Percentiles rank a stretch among this genome's conserved stretches.
These are phyloP conservation scores for Yponomeuta malinellus DNA, from an alignment of 2,888 invertebrate genomes.

Conservation along the genomic window DNA sequence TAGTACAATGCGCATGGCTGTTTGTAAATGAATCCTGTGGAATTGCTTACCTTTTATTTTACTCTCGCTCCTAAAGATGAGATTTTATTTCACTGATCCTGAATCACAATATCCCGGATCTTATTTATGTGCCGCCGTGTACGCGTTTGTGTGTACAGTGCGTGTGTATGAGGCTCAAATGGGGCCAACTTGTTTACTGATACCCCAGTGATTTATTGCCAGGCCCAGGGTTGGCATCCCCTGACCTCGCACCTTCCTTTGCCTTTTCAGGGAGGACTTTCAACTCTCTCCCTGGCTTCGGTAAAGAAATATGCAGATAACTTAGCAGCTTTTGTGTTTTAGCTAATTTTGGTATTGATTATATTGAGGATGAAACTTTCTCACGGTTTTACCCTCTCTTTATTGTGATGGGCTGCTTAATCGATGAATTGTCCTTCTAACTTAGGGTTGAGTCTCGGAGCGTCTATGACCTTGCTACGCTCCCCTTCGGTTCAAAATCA, in stretches of 20 bases:
- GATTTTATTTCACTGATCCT: neutral
- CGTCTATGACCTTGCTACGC: neutral
- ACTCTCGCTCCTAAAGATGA: neutral
- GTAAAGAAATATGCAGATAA: neutral
- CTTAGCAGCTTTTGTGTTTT: neutral
- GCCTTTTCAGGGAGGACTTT: slow-evolving; percentile 10
- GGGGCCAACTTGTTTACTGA: slow-evolving; percentile 34
- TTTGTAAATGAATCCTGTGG: no score
- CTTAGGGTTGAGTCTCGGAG: neutral
- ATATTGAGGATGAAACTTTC: neutral
- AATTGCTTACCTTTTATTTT: neutral
- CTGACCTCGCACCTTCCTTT: slow-evolving; percentile 9
- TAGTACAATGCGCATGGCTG: no score
- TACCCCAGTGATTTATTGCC: slow-evolving; percentile 42
- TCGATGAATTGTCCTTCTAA: neutral
- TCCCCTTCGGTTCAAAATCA: neutral
- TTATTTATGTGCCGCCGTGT: neutral
- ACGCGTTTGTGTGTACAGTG: neutral
- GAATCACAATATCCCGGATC: neutral
- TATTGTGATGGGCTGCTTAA: neutral
- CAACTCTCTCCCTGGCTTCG: neutral
- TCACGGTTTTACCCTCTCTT: neutral
- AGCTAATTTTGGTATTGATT: neutral
- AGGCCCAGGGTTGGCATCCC: slow-evolving; percentile 23
- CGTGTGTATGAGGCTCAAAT: slow-evolving; percentile 23